Evolutionary conservation across 2,797 vertebrate species (phyloP), one percentile per base, ranked within the genome.

Genomic region (Aotus griseimembra): DNA sequence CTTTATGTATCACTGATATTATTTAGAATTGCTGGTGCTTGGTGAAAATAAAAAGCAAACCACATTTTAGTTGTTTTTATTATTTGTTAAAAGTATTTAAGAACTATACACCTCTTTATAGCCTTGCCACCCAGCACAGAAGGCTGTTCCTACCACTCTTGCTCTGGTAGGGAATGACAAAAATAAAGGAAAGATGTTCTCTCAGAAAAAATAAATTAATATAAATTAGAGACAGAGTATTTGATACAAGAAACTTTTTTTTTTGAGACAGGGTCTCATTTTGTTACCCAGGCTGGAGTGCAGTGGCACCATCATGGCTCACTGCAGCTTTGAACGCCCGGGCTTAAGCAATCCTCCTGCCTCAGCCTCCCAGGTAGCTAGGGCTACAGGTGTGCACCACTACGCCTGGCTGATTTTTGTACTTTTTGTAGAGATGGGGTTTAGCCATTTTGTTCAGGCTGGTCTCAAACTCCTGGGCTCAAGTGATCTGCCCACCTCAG

Each of bases 61-160:
- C 55, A 46, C 55, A 24, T 82, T 88, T 92, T 67, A 50, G 14
- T 76, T 67, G 13, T 77, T 94, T 90, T 58, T 39, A 76, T 86
- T 85, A 81, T 96, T 88, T 85, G 67, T 92, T 92, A 39, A 76
- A 89, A 75, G 96, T 67, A 81, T 39, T 76, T 58, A 82, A 92
- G 44, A 15, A 24, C 4, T 79, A 67, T 75, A 52, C 20, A 70
- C 36, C 4, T 30, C 11, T 85, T 92, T n/a, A 89, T 46, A 86
- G 73, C 12, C 46, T 67, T 88, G 46, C 20, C 26, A 41, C n/a
- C 67, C 7, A 55, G 33, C 22, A 4, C 28, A 61, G 55, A 81
- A 92, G 14, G n/a, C 33, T 94, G 28, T 50, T 86, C 26, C 48
- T 48, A 76, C 17, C 30, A 92, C 57, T 4, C 2, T 41, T 90